Evolutionary conservation across 2,888 invertebrate genomes (phyloP), one percentile per base, ranked within the genome.

Genomic region (Zygogramma bicolorata): DNA sequence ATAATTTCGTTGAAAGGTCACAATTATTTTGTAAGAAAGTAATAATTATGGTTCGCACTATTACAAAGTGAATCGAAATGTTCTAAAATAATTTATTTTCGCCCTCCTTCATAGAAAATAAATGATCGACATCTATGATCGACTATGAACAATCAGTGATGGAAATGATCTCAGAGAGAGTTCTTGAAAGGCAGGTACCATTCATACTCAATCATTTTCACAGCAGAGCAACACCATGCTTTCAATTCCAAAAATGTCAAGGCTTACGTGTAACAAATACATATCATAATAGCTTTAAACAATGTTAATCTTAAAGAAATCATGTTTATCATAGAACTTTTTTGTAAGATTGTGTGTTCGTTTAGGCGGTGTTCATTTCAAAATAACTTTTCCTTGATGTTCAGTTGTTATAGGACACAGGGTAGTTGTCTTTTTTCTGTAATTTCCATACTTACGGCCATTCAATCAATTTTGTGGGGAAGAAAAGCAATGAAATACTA

Each of bases 211-310:
- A 77, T 73, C 74, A 75, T 70, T 63, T 73, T 62, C 66, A 68
- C 65, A n/a, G n/a, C n/a, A 75, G 65, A 73, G 73, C 69, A 75
- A 70, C 68, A 79, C 77, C 79, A 79, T 71, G 76, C 74, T 75
- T 74, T 68, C 65, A 58, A 74, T 70, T 62, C 59, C 72, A 67
- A 75, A 79, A 81, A 82, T 83, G 84, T 84, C 84, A 83, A 82
- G 81, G 84, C 85, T 85, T 86, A 84, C 82, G 82, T 83, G 83
- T 81, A 84, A 80, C 82, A 83, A 81, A 85, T 86, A 85, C 86
- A 86, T 86, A 86, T 86, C 86, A 86, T 85, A 77, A 84, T 85
- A 85, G 86, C 86, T 86, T 86, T 86, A 86, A 72, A 61, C 58
- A 38, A 46, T 49, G 63, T 62, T 69, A 31, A 66, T 68, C 63